Conservation (phyloP, 30 jellyfish, hydroid and myxozoan species). For the Aurelia sp. region DNA sequence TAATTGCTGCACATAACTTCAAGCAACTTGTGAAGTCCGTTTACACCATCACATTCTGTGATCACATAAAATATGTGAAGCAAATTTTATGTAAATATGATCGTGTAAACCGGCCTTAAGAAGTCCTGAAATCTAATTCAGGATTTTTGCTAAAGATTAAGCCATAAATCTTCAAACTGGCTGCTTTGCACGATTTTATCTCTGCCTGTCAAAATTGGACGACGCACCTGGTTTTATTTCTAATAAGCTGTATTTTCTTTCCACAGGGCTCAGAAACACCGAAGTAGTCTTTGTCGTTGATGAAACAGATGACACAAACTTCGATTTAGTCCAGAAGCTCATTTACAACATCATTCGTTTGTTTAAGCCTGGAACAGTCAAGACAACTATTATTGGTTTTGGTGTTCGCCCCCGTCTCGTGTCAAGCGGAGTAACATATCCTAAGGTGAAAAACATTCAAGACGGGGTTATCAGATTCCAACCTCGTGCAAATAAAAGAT, state of each 20-base stretch:
- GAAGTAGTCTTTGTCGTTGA: constrained; percentile 81
- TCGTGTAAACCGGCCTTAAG: too few species aligned
- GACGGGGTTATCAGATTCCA: constrained; percentile 45
- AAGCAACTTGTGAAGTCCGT: too few species aligned
- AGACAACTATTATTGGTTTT: constrained; percentile 63
- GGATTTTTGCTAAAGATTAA: too few species aligned
- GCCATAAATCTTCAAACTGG: too few species aligned
- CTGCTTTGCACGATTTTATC: too few species aligned
- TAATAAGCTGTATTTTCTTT: neutral
- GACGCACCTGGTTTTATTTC: too few species aligned
- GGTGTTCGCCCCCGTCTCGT: constrained; percentile 61
- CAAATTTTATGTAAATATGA: too few species aligned
- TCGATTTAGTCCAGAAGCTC: constrained; percentile 79
- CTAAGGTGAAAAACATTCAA: constrained; percentile 52
- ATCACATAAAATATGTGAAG: too few species aligned
- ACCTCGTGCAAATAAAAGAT: constrained; percentile 59
- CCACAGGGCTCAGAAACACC: constrained; percentile 47
- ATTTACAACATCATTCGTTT: constrained; percentile 73
- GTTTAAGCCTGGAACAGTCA: constrained; percentile 59
- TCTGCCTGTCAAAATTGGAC: too few species aligned
- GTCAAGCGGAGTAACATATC: constrained; percentile 36
- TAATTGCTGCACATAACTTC: too few species aligned
- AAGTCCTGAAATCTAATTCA: too few species aligned
- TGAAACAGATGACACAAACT: constrained; percentile 79
- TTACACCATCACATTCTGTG: too few species aligned